Conservation (phyloP, 2,797 vertebrate genomes). For the Trichosurus vulpecula region DNA sequence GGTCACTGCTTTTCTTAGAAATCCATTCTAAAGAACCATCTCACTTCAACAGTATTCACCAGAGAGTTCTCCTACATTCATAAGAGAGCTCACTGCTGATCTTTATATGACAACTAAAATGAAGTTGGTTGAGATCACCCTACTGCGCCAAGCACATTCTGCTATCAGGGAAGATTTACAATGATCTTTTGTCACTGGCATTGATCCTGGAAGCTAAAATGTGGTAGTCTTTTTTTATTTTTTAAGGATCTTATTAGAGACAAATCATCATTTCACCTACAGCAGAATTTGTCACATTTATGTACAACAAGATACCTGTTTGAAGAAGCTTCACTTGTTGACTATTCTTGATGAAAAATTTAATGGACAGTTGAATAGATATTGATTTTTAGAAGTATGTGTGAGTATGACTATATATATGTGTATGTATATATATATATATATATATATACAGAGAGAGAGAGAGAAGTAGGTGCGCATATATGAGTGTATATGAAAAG, state of each 20-base stretch:
- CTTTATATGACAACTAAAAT: constrained; percentile 35
- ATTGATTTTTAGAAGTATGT: background rate
- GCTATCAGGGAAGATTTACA: background rate
- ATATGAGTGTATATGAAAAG: background rate
- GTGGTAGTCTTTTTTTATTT: background rate
- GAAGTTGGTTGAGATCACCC: constrained; percentile 15
- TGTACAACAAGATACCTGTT: background rate
- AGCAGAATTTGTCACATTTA: background rate
- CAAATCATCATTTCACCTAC: background rate
- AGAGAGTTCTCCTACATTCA: constrained; percentile 16
- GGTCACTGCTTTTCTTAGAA: constrained; percentile 9
- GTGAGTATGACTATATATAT: background rate
- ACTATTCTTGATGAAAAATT: background rate
- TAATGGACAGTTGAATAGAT: background rate
- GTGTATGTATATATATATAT: background rate
- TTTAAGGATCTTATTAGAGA: background rate
- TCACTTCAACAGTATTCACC: constrained; percentile 10
- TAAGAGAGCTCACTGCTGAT: constrained; percentile 27
- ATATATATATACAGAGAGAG: no score
- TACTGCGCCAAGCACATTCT: background rate
- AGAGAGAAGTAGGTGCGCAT: no score
- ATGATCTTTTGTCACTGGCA: background rate
- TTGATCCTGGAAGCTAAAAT: constrained; percentile 17
- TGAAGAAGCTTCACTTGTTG: background rate
- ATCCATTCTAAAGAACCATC: constrained; percentile 11